Conservation (phyloP, 2,888 invertebrate genomes). For the Ptychoptera contaminata region DNA sequence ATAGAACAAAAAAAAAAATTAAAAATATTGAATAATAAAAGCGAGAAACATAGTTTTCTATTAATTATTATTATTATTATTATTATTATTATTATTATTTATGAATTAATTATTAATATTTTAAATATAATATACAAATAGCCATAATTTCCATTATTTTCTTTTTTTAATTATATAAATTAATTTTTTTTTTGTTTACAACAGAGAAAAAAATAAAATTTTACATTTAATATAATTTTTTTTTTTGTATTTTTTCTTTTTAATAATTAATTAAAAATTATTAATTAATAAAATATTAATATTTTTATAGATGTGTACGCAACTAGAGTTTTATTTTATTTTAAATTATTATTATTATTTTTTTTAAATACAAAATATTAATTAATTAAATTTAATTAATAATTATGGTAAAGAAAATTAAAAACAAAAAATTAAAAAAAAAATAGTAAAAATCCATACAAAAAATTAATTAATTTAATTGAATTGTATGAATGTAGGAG, state of each 20-base stretch:
- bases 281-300: not conserved
- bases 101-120: not conserved
- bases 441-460: no score
- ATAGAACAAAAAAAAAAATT: not conserved
- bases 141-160: not conserved
- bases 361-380: no score
- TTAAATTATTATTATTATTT: no score
- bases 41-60: conserved; percentile 67
- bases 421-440: no score
- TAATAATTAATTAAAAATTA: not conserved
- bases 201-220: not conserved
- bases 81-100: conserved; percentile 36
- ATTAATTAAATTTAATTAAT: no score
- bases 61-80: conserved; percentile 82
- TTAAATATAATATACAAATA: no score
- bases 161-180: no score
- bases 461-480: no score
- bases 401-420: no score
- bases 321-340: no score
- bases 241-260: not conserved
- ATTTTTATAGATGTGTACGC: no score
- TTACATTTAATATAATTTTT: conserved; percentile 46
- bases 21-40: conserved; percentile 44
- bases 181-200: conserved; percentile 2
- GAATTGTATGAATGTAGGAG: no score